Evolutionary conservation across 2,797 vertebrate species (phyloP), one percentile per base, ranked within the genome.

Genomic region (Echeneis naucrates): DNA sequence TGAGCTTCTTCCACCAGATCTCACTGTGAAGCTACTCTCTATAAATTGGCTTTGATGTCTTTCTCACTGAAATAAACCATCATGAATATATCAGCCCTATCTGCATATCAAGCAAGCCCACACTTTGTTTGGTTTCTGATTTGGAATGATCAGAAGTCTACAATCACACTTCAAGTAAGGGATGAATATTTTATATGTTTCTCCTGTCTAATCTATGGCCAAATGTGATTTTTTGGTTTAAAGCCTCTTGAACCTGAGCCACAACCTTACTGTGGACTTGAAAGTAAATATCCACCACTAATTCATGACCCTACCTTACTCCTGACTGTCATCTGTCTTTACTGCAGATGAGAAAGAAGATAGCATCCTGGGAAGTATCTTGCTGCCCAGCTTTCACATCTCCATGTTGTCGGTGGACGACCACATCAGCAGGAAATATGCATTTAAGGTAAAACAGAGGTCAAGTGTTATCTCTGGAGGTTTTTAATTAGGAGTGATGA

Each of bases 341-440:
- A 47, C 16, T 80, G 23, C 89, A 99, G 98, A 99, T 94, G 97
- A 99, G 17, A 99, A 99, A 45, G 98, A 99, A 78, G 98, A 99
- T 58, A 97, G 91, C 24, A 96, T 99, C 56, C 87, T 99, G 45
- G 98, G 98, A 63, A 99, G 98, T 77, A 99, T 99, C 54, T 95
- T 99, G 1, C 87, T 99, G 35, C 98, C 98, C 1, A 99, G 98
- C 75, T 99, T 99, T 69, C 96, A 97, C 82, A 95, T 99, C 82
- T 96, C 96, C 2, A 85, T 96, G 93, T 83, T 99, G 76, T 96
- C 96, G 3, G 95, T 97, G 42, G 98, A 99, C 9, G 98, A 99
- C 81, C 97, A 99, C 71, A 97, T 99, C 72, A 97, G 96, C 86
- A 96, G 95, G 81, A 98, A 97, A 87, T 97, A 96, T 0, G 97